Base-by-base conservation (phyloP, 2,888 invertebrate genomes). In the Epistrophe eligans region DNA sequence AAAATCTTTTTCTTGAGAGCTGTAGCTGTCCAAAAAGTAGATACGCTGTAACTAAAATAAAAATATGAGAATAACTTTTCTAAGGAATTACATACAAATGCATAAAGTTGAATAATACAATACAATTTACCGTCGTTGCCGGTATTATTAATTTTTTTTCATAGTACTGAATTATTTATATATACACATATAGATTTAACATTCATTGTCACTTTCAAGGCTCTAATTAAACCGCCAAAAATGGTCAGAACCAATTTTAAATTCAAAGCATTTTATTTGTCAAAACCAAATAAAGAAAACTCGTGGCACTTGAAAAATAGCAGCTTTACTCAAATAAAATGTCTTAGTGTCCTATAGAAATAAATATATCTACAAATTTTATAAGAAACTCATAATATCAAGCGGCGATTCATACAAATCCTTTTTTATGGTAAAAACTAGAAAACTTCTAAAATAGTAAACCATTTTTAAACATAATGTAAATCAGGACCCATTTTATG, bases 371-470 rank as follows among this genome's bases (percentile, higher is more conserved):
- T 24, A 24, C 1, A 24, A 24, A 24, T 32, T 32, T 32, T 32
- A 6, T 32, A 4, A 28, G 28, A 28, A 4, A 2, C 28, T n/a
- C n/a, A n/a, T n/a, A n/a, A 28, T 28, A 28, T 4, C 7, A 17
- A 17, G 10, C 17, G 32, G 17, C 17, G 11, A 58, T 35, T 58
- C 38, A 5, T 17, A 2, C 10, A 9, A 58, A 17, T 32, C 1
- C 28, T n/a, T 17, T 24, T 40, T 71, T 71, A 71, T 71, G 70
- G 70, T 28, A n/a, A 71, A 17, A 55, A n/a, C 55, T 40, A 38
- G 55, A 43, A 43, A 55, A 71, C 57, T 38, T 40, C 24, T 28
- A 4, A 24, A 13, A 24, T 10, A 19, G 11, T 50, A 11, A 11
- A 4, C 15, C 43, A 43, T n/a, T 43, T 10, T 11, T 19, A 4